Conservation (phyloP, 2,888 invertebrate species). For the Acronicta aceris region DNA sequence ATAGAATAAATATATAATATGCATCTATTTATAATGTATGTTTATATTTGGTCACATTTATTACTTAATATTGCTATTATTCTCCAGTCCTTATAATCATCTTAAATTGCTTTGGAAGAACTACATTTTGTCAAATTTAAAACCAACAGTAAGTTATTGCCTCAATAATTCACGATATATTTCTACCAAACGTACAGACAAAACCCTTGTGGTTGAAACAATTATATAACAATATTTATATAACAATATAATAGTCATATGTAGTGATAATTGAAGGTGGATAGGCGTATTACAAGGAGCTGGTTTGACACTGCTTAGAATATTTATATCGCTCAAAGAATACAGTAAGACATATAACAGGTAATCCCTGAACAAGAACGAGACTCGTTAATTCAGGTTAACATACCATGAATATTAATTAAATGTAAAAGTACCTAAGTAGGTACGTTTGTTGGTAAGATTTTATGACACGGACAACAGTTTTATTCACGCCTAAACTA, state of each 20-base stretch:
- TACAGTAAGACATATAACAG: slow-evolving; percentile 36
- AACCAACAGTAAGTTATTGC: too few species aligned
- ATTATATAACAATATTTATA: too few species aligned
- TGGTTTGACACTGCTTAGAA: slow-evolving; percentile 45
- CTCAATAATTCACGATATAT: neutral
- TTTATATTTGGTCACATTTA: too few species aligned
- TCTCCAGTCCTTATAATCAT: too few species aligned
- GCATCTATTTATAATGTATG: too few species aligned
- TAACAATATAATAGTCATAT: slow-evolving; percentile 31
- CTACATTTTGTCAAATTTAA: too few species aligned
- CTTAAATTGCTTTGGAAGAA: too few species aligned
- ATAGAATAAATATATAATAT: too few species aligned
- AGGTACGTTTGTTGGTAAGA: too few species aligned
- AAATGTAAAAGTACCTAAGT: neutral
- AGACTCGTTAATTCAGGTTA: neutral
- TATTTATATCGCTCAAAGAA: slow-evolving; percentile 41
- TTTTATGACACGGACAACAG: too few species aligned
- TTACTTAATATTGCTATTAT: too few species aligned
- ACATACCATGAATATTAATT: neutral
- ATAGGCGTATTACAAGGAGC: slow-evolving; percentile 63
- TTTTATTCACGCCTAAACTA: too few species aligned
- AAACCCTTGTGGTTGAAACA: neutral
- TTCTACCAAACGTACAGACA: slow-evolving; percentile 20
- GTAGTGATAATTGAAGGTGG: slow-evolving; percentile 66
- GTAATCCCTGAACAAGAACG: neutral